Base-by-base conservation (phyloP, 2,113 vertebrate species). In the Leptobrachium leishanense region DNA sequence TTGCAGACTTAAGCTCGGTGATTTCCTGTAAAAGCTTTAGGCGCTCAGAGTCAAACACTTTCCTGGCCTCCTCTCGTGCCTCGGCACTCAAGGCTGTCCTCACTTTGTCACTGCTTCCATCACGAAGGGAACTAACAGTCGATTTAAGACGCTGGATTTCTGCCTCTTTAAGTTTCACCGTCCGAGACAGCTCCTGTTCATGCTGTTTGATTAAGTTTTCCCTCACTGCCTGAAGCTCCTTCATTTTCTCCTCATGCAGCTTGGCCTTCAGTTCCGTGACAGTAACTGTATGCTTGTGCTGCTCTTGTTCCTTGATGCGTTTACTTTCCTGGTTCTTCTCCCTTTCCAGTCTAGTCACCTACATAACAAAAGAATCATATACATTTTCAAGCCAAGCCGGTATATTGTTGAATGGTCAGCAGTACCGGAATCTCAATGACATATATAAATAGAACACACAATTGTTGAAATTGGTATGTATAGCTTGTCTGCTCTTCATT, bases 301-400 rank as follows among this genome's bases (percentile, higher is more conserved):
- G 97, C 89, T 99, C 98, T 88, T 97, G 92, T 84, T 99, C 98
- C 0, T 96, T 95, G 43, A 97, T 96, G 8, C 96, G 89, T 86
- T 98, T 98, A 0, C 93, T 95, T 87, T 99, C 97, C 90, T 99
- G 98, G 67, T 94, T 95, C 89, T 99, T 99, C 88, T 99, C 98
- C 64, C 98, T 93, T 86, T 99, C 98, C 1, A 99, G 93, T 84
- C 96, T 98, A 82, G 89, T 94, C 73, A 98, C 96, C 97, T 99
- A 83, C 2, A 74, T 31, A 2, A 50, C 39, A 1, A 59, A 50
- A 50, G 8, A 4, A 50, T 4, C 20, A 31, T 31, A 31, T 31
- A 31, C 46, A 50, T 50, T 50, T 50, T 50, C 20, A 50, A 8
- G 46, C 8, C 46, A 50, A 50, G 46, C 4, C 8, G 8, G 46